A percentile compares a stretch with the other conserved stretches of the same genome.
Evolutionary conservation across 1,140 invertebrate species (phyloP).

Genomic region (Orussus abietinus): DNA sequence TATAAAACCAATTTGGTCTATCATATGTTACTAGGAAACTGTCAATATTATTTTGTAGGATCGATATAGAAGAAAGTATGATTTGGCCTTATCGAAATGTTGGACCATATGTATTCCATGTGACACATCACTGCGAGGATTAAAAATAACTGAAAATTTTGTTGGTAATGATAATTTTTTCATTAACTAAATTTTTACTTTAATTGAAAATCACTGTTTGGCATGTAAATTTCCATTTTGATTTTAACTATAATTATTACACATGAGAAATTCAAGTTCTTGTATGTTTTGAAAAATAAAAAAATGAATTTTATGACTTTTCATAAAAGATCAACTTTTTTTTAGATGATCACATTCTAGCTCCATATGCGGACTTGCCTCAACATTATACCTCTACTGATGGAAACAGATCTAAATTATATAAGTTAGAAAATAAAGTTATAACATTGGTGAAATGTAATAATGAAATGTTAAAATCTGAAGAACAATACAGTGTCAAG

Average conservation of each 20-base stretch:
- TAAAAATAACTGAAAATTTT: constrained; percentile 25
- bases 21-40: no score
- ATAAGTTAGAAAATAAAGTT: constrained; percentile 16
- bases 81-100: constrained; percentile 23
- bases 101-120: constrained; percentile 30
- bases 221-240: neutral
- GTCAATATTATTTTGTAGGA: constrained; percentile 17
- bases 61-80: constrained; percentile 25
- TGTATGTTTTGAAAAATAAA: no score
- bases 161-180: constrained; percentile 20
- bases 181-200: neutral
- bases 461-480: constrained; percentile 4
- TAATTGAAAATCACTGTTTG: neutral
- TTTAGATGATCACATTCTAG: constrained; percentile 29
- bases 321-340: constrained; percentile 4
- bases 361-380: constrained; percentile 12
- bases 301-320: constrained; percentile 9
- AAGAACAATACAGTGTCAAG: constrained; percentile 16
- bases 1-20: neutral
- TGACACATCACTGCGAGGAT: constrained; percentile 17
- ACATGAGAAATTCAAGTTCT: no score
- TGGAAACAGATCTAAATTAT: constrained; percentile 10
- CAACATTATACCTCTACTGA: constrained; percentile 19
- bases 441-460: constrained; percentile 13
- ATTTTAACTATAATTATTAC: neutral